Evolutionary conservation across 2,113 vertebrate species (phyloP).

Genomic region (Jacana jacana): DNA sequence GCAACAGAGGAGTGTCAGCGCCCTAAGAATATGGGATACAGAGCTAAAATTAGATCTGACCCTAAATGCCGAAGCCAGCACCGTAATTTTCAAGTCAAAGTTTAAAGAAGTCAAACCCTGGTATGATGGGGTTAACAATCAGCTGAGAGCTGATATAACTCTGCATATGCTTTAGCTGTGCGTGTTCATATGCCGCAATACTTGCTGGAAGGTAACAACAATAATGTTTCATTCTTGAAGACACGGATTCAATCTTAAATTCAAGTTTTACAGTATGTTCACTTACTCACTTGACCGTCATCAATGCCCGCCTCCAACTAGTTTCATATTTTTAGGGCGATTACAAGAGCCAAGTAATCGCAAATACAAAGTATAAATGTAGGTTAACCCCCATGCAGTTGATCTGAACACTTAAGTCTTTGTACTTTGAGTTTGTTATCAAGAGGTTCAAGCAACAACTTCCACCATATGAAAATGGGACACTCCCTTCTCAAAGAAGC

Average conservation of each 20-base stretch:
- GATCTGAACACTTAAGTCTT: background rate
- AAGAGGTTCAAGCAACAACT: background rate
- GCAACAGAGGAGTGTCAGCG: background rate
- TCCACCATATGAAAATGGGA: background rate
- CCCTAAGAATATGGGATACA: background rate
- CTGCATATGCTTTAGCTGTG: background rate
- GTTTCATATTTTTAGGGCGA: background rate
- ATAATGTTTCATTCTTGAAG: background rate
- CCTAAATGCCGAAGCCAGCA: background rate
- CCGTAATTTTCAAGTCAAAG: background rate
- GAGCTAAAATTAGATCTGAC: background rate
- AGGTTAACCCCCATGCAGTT: background rate
- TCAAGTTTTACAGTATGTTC: background rate
- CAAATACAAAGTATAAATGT: background rate
- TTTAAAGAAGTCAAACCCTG: background rate
- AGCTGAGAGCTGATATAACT: background rate
- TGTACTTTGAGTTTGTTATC: background rate
- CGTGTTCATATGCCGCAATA: background rate
- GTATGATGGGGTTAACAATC: background rate
- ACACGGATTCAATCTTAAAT: background rate
- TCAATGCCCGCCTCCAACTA: background rate
- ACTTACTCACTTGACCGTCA: background rate
- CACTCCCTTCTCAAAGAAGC: background rate
- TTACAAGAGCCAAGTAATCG: background rate
- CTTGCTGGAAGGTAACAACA: background rate